Evolutionary conservation across 2,797 vertebrate species (phyloP).

Genomic region (Forpus xanthops): DNA sequence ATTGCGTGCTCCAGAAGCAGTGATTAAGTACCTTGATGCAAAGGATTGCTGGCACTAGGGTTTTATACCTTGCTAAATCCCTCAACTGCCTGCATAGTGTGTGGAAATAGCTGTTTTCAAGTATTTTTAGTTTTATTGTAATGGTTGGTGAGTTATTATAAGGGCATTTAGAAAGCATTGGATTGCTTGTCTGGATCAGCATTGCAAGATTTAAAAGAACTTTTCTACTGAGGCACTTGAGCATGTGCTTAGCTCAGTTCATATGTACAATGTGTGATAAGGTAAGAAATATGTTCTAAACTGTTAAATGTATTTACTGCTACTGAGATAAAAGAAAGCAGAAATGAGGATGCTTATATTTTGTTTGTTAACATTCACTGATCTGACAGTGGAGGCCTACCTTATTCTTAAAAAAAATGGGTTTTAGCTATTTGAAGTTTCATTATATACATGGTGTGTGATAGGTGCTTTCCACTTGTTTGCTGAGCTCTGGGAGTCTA

Average conservation of each 20-base stretch:
- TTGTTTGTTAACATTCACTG: not conserved
- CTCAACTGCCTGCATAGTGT: constrained; percentile 29
- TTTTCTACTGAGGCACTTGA: not conserved
- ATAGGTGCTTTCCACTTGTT: not conserved
- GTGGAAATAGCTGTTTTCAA: constrained; percentile 58
- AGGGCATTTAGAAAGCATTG: not conserved
- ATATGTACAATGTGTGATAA: not conserved
- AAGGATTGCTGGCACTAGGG: constrained; percentile 56
- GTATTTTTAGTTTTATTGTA: not conserved
- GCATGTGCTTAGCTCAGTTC: not conserved
- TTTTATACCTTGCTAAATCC: constrained; percentile 54
- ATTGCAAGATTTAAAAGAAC: not conserved
- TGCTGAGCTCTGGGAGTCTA: not conserved
- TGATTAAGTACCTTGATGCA: constrained; percentile 69
- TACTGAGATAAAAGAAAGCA: not conserved
- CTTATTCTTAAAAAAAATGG: not conserved
- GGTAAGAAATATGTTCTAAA: not conserved
- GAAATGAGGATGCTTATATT: not conserved
- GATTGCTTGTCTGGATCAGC: not conserved
- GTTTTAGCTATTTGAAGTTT: not conserved
- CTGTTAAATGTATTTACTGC: not conserved
- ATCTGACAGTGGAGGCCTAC: not conserved
- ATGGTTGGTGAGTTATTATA: not conserved
- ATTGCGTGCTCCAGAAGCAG: constrained; percentile 74
- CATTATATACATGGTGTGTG: not conserved